Percentiles rank a stretch among this genome's conserved stretches.
These are phyloP conservation scores for Morone chrysops DNA, from an alignment of 2,113 vertebrate genomes.

Conservation along the genomic window DNA sequence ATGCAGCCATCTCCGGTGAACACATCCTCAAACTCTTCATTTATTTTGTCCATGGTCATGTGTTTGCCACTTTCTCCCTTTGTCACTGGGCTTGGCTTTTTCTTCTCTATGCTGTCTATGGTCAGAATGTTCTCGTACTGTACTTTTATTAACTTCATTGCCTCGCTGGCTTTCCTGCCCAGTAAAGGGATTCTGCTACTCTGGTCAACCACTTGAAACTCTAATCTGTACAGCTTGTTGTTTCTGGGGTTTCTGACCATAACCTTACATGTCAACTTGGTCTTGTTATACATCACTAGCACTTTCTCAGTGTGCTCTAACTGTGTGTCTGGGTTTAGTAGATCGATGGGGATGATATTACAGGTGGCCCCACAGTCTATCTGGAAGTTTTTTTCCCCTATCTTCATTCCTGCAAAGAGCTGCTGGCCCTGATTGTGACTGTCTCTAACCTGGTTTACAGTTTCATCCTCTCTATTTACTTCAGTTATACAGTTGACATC, in stretches of 20 bases:
- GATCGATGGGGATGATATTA: background rate
- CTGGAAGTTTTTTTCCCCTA: background rate
- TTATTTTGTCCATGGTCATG: background rate
- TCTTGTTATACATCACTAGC: conserved; percentile 8
- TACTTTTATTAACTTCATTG: conserved; percentile 12
- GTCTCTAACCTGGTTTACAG: background rate
- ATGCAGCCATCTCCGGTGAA: background rate
- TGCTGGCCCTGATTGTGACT: background rate
- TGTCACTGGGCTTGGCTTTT: background rate
- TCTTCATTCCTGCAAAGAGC: background rate
- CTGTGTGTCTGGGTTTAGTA: background rate
- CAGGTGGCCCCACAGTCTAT: conserved; percentile 9
- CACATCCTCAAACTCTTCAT: background rate
- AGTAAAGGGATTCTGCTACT: background rate
- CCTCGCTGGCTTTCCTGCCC: conserved; percentile 28
- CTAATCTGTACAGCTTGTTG: conserved; percentile 39
- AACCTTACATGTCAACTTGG: background rate
- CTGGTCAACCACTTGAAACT: conserved; percentile 38
- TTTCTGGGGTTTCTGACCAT: conserved; percentile 27
- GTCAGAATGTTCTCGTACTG: background rate
- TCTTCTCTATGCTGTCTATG: background rate
- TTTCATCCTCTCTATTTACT: background rate
- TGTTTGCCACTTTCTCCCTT: background rate
- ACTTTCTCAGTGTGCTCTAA: background rate
- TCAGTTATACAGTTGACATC: background rate